Base-by-base conservation (phyloP, 2,113 vertebrate species). In the pig (Sus scrofa) region DNA sequence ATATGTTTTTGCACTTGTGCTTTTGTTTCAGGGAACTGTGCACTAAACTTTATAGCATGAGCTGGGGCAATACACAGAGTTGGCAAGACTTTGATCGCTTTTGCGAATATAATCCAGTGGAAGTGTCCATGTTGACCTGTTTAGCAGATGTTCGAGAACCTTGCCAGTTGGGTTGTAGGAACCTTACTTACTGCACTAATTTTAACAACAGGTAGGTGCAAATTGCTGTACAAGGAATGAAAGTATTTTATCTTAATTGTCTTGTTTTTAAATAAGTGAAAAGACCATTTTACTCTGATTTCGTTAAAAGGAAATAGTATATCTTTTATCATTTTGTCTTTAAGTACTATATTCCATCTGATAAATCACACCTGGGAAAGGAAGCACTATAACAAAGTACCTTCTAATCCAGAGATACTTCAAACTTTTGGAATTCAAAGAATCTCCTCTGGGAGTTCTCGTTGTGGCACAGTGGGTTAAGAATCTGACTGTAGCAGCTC, bases 61-160 rank as follows among this genome's bases (percentile, higher is more conserved):
- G 99, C 99, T 99, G 99, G 99, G 99, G 99, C 97, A 99, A 99
- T 97, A 99, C 99, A 96, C 99, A 99, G 98, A 99, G 99, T 30
- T 99, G 99, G 99, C 99, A 99, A 98, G 99, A 99, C 98, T 99
- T 99, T 97, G 99, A 99, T 98, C 99, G 99, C 96, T 98, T 99
- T 83, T 99, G 99, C 98, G 99, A 99, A 98, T 99, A 99, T 98
- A 99, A 99, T 97, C 99, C 99, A 1, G 98, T 99, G 97, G 99
- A 99, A 98, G 99, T 99, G 50, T 99, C 99, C 97, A 99, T 99
- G 98, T 98, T 99, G 98, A 99, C 99, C 98, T 99, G 99, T 98
- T 98, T 99, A 98, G 99, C 99, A 67, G 99, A 99, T 95, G 99
- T 99, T 91, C 98, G 99, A 95, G 99, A 99, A 97, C 99, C 99